These are phyloP conservation scores for Tineola bisselliella DNA, from an alignment of 2,888 invertebrate genomes.

Conservation along the genomic window DNA sequence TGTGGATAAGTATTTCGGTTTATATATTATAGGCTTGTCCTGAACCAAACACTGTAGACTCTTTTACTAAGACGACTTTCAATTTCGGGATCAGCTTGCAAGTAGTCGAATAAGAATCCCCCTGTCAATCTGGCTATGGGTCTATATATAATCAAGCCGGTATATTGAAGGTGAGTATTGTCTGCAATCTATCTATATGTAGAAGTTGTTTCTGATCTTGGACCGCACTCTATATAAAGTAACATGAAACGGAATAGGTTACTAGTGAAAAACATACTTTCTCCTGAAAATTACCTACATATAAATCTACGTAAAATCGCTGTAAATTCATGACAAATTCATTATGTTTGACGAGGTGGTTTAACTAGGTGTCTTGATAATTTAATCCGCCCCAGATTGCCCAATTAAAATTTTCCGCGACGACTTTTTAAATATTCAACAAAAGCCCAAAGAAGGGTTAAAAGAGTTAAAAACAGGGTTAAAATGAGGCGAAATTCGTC, in stretches of 20 bases:
- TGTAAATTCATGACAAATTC: constrained; percentile 62
- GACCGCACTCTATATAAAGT: too few relatives aligned
- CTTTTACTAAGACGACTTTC: too few relatives aligned
- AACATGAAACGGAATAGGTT: too few relatives aligned
- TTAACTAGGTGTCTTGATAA: constrained; percentile 68
- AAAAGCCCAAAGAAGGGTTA: constrained; percentile 22
- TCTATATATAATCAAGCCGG: too few relatives aligned
- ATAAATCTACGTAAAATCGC: constrained; percentile 22
- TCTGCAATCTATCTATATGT: background rate
- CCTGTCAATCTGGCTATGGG: too few relatives aligned
- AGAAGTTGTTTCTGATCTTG: too few relatives aligned
- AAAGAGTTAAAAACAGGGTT: constrained; percentile 47
- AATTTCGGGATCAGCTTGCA: too few relatives aligned
- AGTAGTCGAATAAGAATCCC: too few relatives aligned
- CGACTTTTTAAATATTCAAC: constrained; percentile 67
- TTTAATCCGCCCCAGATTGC: constrained; percentile 64
- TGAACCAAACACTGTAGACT: too few relatives aligned
- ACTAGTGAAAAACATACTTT: background rate
- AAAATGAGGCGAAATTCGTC: constrained; percentile 57
- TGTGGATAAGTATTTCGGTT: too few relatives aligned
- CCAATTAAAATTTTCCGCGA: constrained; percentile 64
- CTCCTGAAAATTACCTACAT: background rate
- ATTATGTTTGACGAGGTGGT: constrained; percentile 55
- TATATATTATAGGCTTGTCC: too few relatives aligned
- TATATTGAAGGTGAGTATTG: background rate